These are phyloP conservation scores for Ivindomyrus marchei DNA, from an alignment of 2,113 vertebrate genomes.

Conservation along the genomic window DNA sequence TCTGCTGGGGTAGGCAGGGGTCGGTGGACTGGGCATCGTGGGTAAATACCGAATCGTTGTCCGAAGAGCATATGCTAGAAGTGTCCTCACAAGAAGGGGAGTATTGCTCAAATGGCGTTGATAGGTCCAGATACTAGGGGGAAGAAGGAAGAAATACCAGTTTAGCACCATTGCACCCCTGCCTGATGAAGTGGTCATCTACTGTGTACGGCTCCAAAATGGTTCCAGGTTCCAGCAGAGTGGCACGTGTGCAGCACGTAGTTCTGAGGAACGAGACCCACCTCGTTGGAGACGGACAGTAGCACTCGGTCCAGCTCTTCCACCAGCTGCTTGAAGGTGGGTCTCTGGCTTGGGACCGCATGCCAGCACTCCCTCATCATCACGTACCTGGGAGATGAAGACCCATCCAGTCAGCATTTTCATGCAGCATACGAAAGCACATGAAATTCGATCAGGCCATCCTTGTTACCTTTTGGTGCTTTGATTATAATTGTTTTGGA, in stretches of 20 bases:
- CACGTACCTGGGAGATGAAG: slow-evolving; percentile 70
- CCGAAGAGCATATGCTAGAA: slow-evolving; percentile 87
- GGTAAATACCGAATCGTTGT: slow-evolving; percentile 90
- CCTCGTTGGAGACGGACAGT: slow-evolving; percentile 85
- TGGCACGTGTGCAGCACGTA: not conserved
- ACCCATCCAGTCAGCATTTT: not conserved
- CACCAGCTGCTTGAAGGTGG: slow-evolving; percentile 94
- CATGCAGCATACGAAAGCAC: not conserved
- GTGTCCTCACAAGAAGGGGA: slow-evolving; percentile 78
- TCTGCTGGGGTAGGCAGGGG: slow-evolving; percentile 72
- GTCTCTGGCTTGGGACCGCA: slow-evolving; percentile 82
- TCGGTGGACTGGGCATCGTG: slow-evolving; percentile 75
- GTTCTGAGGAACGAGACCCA: slow-evolving; percentile 35
- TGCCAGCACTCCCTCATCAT: slow-evolving; percentile 98
- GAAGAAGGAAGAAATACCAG: not conserved
- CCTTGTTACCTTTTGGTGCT: not conserved
- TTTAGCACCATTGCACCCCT: not conserved
- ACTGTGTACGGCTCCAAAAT: not conserved
- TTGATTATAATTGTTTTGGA: not conserved
- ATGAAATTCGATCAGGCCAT: not conserved
- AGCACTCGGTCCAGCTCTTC: slow-evolving; percentile 85
- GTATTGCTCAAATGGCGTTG: slow-evolving; percentile 92
- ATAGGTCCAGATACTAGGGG: slow-evolving; percentile 86
- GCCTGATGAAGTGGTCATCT: not conserved
- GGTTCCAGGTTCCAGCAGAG: not conserved